phyloP scores from a whole-genome alignment of 2,797 vertebrate species.

The Loriculus beryllinus region DNA sequence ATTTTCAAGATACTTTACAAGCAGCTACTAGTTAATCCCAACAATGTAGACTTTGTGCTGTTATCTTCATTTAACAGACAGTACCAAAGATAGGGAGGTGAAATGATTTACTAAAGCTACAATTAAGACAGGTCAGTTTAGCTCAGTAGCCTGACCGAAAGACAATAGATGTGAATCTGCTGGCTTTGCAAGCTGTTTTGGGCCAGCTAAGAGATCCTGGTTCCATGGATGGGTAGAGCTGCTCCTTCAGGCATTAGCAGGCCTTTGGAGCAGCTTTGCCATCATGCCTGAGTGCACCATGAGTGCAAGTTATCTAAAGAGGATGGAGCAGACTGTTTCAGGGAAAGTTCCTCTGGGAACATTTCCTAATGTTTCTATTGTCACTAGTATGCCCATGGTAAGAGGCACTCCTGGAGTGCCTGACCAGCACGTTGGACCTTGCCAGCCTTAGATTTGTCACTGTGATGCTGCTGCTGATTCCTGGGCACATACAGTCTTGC shows the following conservation, averaged over 20 bases:
- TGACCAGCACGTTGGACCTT: background rate
- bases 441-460: background rate
- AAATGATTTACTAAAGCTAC: background rate
- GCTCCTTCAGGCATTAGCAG: background rate
- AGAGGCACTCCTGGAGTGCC: background rate
- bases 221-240: background rate
- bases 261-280: background rate
- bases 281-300: background rate
- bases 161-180: background rate
- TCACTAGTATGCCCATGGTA: background rate
- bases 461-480: background rate
- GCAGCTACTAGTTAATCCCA: background rate
- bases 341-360: background rate
- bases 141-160: background rate
- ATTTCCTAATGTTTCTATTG: background rate
- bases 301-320: background rate
- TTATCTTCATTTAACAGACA: background rate
- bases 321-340: background rate
- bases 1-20: background rate
- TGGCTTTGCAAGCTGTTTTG: background rate
- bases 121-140: background rate
- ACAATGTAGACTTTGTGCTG: background rate
- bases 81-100: background rate
- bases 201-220: background rate
- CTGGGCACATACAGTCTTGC: rapidly evolving